Evolutionary conservation across 2,888 invertebrate genomes (phyloP).

Genomic region (Tenthredo distinguenda): DNA sequence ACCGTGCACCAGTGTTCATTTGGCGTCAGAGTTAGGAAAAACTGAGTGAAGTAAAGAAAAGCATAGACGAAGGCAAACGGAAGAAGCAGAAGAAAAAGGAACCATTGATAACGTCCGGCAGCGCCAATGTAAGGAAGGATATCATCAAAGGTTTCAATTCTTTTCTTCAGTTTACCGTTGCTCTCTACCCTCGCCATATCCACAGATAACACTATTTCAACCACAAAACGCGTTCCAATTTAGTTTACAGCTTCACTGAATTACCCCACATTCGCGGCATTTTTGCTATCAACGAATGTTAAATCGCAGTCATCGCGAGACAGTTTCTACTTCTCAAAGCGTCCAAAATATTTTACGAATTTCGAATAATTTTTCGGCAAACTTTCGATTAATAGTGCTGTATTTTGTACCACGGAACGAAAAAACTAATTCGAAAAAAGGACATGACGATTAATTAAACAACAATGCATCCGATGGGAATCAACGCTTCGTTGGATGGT

Average conservation of each 20-base stretch:
- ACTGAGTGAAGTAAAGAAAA: constrained; percentile 76
- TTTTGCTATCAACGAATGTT: not conserved
- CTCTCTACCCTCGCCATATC: constrained; percentile 68
- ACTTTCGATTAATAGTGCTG: not conserved
- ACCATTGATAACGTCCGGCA: constrained; percentile 74
- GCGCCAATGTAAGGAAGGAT: constrained; percentile 75
- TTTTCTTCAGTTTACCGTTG: constrained; percentile 60
- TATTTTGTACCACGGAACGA: not conserved
- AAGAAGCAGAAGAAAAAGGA: constrained; percentile 73
- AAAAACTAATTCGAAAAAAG: not conserved
- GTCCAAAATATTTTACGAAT: not conserved
- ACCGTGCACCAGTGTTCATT: constrained; percentile 75
- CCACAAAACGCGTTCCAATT: not conserved
- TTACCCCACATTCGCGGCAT: not conserved
- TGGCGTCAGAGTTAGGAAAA: constrained; percentile 74
- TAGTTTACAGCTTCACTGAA: not conserved
- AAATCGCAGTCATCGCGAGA: not conserved
- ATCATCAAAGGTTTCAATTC: constrained; percentile 75
- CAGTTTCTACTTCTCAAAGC: not conserved
- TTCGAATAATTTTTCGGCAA: not conserved
- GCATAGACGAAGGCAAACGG: constrained; percentile 76
- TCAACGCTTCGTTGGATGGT: not conserved
- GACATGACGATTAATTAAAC: not conserved
- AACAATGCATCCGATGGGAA: not conserved
- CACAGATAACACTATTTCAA: constrained; percentile 60